These are phyloP conservation scores for Dolichoris vasculosae DNA, from an alignment of 1,140 invertebrate species.

Conservation along the genomic window DNA sequence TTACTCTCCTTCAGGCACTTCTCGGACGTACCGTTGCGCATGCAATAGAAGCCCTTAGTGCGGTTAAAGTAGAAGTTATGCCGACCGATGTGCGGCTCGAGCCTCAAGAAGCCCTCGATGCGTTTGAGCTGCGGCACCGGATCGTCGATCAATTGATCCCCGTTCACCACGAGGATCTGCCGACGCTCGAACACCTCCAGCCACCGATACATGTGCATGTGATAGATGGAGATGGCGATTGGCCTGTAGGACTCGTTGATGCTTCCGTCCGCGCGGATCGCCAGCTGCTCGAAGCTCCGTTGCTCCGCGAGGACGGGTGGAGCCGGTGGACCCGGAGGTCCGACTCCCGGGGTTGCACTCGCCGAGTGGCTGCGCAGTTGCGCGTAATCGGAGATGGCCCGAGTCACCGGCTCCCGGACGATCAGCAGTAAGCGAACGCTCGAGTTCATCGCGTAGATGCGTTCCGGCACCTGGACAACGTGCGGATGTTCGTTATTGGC, in stretches of 20 bases:
- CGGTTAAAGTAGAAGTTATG: conserved; percentile 98
- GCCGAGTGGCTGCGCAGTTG: conserved; percentile 87
- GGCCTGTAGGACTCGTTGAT: conserved; percentile 88
- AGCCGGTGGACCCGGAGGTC: conserved; percentile 46
- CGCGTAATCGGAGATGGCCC: conserved; percentile 97
- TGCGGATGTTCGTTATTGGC: background rate
- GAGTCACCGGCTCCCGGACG: conserved; percentile 94
- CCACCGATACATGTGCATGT: conserved; percentile 88
- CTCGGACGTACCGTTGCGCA: conserved; percentile 88
- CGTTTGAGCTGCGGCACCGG: conserved; percentile 91
- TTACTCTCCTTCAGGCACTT: conserved; percentile 97
- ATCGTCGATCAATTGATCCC: conserved; percentile 95
- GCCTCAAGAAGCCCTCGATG: conserved; percentile 91
- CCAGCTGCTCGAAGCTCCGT: conserved; percentile 86
- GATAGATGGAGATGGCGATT: conserved; percentile 89
- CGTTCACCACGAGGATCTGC: conserved; percentile 96
- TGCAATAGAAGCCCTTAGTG: conserved; percentile 97
- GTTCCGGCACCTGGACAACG: conserved; percentile 81
- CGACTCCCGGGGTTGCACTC: conserved; percentile 73
- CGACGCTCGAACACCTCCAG: conserved; percentile 90
- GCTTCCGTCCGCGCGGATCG: conserved; percentile 84
- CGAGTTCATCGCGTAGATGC: conserved; percentile 94
- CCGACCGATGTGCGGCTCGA: conserved; percentile 85
- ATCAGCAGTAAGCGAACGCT: conserved; percentile 94
- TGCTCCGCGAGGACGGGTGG: conserved; percentile 18